These are phyloP conservation scores for Amiota communis DNA, from an alignment of 2,888 invertebrate species.

Conservation along the genomic window DNA sequence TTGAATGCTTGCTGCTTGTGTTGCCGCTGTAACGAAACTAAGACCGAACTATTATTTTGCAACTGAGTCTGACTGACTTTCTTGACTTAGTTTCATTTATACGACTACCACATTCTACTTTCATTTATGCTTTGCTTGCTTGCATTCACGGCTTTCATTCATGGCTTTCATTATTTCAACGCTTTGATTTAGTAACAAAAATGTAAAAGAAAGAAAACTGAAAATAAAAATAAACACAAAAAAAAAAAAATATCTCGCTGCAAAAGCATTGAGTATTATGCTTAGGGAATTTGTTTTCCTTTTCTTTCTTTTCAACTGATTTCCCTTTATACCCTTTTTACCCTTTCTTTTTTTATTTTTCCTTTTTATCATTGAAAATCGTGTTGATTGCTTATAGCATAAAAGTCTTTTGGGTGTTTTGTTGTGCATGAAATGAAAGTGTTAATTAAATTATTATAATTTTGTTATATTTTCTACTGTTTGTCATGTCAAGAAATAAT, in stretches of 20 bases:
- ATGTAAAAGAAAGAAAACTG: neutral
- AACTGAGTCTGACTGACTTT: slow-evolving; percentile 14
- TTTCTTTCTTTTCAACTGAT: neutral
- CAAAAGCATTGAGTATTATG: slow-evolving; percentile 12
- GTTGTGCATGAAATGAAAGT: neutral
- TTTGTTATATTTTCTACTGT: neutral
- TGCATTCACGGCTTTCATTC: slow-evolving; percentile 6
- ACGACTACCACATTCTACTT: neutral
- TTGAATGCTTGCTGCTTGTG: neutral
- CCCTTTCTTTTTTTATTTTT: too few species aligned
- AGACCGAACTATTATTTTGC: neutral
- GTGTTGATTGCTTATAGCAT: slow-evolving; percentile 12
- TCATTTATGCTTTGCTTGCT: slow-evolving; percentile 2
- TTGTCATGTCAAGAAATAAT: neutral
- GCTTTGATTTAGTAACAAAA: slow-evolving; percentile 21
- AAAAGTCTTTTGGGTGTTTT: neutral
- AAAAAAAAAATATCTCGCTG: neutral
- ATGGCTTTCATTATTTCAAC: slow-evolving; percentile 9
- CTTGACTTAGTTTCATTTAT: slow-evolving; percentile 24
- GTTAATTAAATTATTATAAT: slow-evolving; percentile 16
- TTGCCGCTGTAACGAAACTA: neutral
- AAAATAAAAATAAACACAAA: neutral
- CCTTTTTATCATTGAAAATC: neutral
- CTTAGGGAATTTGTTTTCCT: slow-evolving; percentile 3
- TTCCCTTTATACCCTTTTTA: neutral